A percentile compares a stretch with the other conserved stretches of the same genome.
Conservation (phyloP, 1,140 invertebrate species). For the Calycopis cecrops region DNA sequence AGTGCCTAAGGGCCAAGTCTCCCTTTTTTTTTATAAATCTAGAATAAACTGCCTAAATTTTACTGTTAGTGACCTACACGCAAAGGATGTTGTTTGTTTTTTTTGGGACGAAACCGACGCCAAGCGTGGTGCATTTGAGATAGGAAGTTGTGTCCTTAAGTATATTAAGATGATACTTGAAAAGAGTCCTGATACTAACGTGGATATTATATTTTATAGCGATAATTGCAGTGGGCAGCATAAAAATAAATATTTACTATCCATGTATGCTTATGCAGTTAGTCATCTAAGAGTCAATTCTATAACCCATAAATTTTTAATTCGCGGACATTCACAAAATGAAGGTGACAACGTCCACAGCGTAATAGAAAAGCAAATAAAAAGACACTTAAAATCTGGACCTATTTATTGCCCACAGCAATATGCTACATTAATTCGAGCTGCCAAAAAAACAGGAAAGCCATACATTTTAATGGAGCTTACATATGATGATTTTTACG, state of each 20-base stretch:
- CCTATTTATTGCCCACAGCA: conserved; percentile 5
- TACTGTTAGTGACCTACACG: conserved; percentile 37
- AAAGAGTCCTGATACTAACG: conserved; percentile 16
- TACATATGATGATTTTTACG: conserved; percentile 20
- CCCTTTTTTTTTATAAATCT: conserved; percentile 23
- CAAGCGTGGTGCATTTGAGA: conserved; percentile 29
- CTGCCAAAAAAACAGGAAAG: conserved; percentile 20
- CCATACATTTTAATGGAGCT: conserved; percentile 19
- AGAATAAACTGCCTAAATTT: conserved; percentile 24
- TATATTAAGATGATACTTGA: conserved; percentile 1
- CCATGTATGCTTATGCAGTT: conserved; percentile 34
- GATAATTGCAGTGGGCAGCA: conserved; percentile 50
- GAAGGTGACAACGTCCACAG: conserved; percentile 13
- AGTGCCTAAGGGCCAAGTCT: conserved; percentile 24
- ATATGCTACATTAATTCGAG: conserved; percentile 2
- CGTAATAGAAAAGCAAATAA: conserved; percentile 12
- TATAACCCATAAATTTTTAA: conserved; percentile 49
- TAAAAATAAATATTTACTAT: conserved; percentile 47
- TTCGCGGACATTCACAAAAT: conserved; percentile 7
- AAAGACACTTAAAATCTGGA: not conserved
- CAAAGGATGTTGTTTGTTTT: conserved; percentile 36
- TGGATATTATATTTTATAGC: conserved; percentile 42
- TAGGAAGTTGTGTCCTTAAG: not conserved
- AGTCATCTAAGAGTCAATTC: conserved; percentile 31
- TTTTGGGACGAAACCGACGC: conserved; percentile 43